Evolutionary conservation across 2,113 vertebrate species (phyloP).

Genomic region (Psittacara wagleri): DNA sequence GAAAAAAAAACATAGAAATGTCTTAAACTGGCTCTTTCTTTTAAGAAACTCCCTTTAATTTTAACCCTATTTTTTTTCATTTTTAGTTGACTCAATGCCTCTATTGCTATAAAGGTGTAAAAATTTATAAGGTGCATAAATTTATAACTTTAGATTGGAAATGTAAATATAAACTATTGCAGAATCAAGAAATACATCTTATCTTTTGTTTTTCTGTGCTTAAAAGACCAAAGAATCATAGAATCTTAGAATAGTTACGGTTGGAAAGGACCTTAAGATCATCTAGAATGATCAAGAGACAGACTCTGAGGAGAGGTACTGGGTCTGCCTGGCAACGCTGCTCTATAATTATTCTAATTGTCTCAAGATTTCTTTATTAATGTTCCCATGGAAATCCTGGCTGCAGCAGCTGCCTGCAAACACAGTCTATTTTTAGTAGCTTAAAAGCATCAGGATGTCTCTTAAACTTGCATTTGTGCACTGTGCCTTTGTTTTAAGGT

Average conservation of each 20-base stretch:
- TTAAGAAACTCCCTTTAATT: background rate
- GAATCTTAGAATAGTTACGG: too few relatives aligned
- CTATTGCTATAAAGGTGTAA: background rate
- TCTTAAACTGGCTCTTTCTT: background rate
- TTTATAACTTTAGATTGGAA: background rate
- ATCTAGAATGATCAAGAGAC: background rate
- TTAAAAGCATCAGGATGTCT: background rate
- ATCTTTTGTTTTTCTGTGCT: background rate
- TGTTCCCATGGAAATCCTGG: constrained; percentile 21
- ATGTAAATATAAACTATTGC: background rate
- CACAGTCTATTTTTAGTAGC: background rate
- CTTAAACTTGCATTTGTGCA: background rate
- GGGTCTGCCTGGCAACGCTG: background rate
- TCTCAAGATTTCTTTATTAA: constrained; percentile 3
- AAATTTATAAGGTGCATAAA: too few relatives aligned
- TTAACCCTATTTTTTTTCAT: background rate
- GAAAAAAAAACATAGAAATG: background rate
- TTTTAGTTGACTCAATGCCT: background rate
- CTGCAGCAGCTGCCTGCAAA: background rate
- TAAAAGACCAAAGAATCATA: background rate
- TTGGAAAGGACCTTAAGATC: too few relatives aligned
- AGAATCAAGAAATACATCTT: background rate
- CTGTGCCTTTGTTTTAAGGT: background rate
- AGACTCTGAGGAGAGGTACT: background rate
- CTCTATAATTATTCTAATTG: background rate